Percentiles rank a stretch among this genome's conserved stretches.
phyloP scores from a whole-genome alignment of 2,113 vertebrate genomes.

The Notarius lentiginosus region DNA sequence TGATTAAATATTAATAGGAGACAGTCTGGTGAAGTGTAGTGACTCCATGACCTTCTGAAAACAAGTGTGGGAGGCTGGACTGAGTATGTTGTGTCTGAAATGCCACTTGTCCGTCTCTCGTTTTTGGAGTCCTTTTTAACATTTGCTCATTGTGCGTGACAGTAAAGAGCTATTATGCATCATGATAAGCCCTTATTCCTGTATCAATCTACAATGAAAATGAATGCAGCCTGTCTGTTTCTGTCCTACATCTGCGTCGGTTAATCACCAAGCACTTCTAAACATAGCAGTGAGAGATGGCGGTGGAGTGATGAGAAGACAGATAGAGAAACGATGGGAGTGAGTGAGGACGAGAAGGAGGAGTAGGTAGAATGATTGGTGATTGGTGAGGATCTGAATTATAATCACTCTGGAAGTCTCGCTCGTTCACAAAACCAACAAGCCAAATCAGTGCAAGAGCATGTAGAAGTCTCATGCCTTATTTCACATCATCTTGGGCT shows the following conservation, averaged over 20 bases:
- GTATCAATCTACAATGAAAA: constrained; percentile 37
- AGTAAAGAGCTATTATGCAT: constrained; percentile 56
- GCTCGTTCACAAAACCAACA: constrained; percentile 16
- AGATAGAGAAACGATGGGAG: background rate
- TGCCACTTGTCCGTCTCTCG: constrained; percentile 57
- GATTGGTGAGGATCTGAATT: constrained; percentile 46
- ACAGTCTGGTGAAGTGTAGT: constrained; percentile 61
- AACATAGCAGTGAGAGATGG: constrained; percentile 33
- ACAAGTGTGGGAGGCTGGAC: constrained; percentile 64
- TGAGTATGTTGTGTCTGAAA: constrained; percentile 65
- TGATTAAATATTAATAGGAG: constrained; percentile 71
- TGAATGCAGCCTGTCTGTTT: constrained; percentile 35
- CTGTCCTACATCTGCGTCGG: constrained; percentile 16
- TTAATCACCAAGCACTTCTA: constrained; percentile 28
- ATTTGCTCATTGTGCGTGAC: constrained; percentile 55
- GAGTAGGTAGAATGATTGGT: constrained; percentile 2
- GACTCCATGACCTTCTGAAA: constrained; percentile 70
- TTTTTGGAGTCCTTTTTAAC: constrained; percentile 51
- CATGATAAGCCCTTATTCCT: constrained; percentile 49
- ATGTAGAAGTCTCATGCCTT: constrained; percentile 29
- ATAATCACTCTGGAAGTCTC: constrained; percentile 36
- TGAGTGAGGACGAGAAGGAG: constrained; percentile 13
- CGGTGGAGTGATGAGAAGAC: constrained; percentile 14
- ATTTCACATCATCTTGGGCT: constrained; percentile 42
- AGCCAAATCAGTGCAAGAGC: constrained; percentile 33